phyloP scores from a whole-genome alignment of 2,113 vertebrate genomes.

The Danio rerio region DNA sequence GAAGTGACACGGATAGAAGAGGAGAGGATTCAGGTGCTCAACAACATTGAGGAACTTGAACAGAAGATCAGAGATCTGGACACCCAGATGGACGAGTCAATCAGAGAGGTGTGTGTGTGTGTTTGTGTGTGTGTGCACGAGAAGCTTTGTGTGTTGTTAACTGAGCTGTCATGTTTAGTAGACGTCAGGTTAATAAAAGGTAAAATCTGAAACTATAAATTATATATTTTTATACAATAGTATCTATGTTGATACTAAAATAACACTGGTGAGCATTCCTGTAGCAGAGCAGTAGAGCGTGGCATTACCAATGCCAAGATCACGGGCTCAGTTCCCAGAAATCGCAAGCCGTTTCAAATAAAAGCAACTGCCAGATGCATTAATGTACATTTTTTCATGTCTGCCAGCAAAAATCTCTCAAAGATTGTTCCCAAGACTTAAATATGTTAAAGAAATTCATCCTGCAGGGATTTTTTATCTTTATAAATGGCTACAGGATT shows the following conservation, averaged over 20 bases:
- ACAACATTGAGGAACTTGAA: constrained; percentile 92
- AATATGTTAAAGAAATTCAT: neutral
- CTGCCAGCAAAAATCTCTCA: neutral
- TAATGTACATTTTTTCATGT: neutral
- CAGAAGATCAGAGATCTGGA: constrained; percentile 96
- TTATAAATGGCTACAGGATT: no score
- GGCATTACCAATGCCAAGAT: neutral
- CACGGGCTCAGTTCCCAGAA: constrained; percentile 1
- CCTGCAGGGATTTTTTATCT: neutral
- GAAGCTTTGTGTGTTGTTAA: neutral
- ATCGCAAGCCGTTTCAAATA: neutral
- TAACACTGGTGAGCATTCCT: neutral
- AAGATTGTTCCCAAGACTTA: neutral
- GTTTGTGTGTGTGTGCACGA: neutral
- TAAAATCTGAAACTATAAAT: no score
- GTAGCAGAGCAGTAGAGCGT: neutral
- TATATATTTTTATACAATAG: no score
- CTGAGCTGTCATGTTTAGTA: neutral
- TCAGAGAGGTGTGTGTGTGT: constrained; percentile 82
- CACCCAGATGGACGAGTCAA: constrained; percentile 95
- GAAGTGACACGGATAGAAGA: constrained; percentile 85
- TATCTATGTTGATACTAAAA: no score
- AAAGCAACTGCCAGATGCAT: constrained; percentile 8
- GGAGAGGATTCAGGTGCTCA: constrained; percentile 86
- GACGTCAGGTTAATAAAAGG: no score